These are phyloP conservation scores for Argopecten irradians DNA, from an alignment of 1,140 invertebrate genomes.

Conservation along the genomic window DNA sequence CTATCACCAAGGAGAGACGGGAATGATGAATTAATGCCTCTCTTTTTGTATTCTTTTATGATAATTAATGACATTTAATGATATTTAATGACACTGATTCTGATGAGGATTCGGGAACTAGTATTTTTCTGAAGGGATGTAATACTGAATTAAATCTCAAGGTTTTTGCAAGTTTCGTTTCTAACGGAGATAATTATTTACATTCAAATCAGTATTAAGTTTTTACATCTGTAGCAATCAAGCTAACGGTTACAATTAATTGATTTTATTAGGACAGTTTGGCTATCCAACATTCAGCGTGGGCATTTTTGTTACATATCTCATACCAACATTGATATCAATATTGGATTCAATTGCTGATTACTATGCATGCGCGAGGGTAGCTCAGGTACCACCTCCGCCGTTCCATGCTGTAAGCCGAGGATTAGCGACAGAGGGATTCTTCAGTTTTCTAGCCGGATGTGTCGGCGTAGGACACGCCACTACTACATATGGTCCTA, in stretches of 20 bases:
- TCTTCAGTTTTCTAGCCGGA: constrained; percentile 88
- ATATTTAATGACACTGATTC: not conserved
- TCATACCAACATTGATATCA: constrained; percentile 56
- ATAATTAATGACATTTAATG: too few relatives aligned
- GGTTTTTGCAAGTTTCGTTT: not conserved
- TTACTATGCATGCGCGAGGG: constrained; percentile 57
- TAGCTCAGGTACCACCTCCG: constrained; percentile 48
- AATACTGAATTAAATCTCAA: not conserved
- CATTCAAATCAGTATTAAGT: too few relatives aligned
- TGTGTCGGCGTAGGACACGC: constrained; percentile 88
- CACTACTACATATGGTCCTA: constrained; percentile 89
- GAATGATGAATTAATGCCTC: too few relatives aligned
- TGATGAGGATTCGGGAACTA: not conserved
- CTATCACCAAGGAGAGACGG: too few relatives aligned
- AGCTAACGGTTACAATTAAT: too few relatives aligned
- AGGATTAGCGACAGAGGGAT: constrained; percentile 86
- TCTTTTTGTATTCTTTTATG: too few relatives aligned
- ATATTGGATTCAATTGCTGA: constrained; percentile 68
- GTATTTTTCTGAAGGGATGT: not conserved
- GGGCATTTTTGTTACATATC: constrained; percentile 48
- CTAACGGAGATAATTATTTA: too few relatives aligned
- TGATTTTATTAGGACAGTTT: constrained; percentile 60
- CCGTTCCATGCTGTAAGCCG: constrained; percentile 55
- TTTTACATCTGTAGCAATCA: too few relatives aligned
- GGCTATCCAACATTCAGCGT: constrained; percentile 55